A percentile compares a stretch with the other conserved stretches of the same genome.
Evolutionary conservation across 2,113 vertebrate species (phyloP).

Genomic region (Psilopogon haemacephalus): DNA sequence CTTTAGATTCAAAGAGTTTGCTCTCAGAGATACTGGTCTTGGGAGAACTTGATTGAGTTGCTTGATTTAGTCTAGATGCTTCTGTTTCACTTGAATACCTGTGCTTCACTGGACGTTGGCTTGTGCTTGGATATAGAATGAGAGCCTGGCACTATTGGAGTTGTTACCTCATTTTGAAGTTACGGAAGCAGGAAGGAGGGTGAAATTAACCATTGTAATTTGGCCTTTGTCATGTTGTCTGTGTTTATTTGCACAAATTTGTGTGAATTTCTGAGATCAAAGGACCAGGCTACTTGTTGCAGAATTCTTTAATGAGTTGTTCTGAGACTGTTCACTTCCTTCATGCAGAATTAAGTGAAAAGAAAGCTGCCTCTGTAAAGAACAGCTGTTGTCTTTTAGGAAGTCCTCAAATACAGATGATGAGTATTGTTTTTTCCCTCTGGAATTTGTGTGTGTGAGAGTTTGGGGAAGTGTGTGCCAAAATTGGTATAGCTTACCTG

Average conservation of each 20-base stretch:
- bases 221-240: background rate
- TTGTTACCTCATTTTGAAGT: background rate
- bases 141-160: background rate
- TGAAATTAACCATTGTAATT: background rate
- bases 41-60: background rate
- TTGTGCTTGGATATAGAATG: background rate
- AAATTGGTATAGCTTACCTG: background rate
- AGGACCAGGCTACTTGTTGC: background rate
- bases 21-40: background rate
- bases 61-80: background rate
- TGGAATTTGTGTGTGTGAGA: background rate
- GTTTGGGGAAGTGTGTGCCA: background rate
- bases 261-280: background rate
- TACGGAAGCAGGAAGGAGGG: background rate
- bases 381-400: background rate
- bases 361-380: background rate
- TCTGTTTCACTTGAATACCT: background rate
- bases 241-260: background rate
- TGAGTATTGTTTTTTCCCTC: background rate
- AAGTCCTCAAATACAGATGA: background rate
- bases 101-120: background rate
- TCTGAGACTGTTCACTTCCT: background rate
- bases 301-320: background rate
- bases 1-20: background rate
- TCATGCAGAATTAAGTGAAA: background rate